A percentile compares a stretch with the other conserved stretches of the same genome.
phyloP scores from a whole-genome alignment of 2,113 vertebrate species.

The Rhizomys pruinosus region DNA sequence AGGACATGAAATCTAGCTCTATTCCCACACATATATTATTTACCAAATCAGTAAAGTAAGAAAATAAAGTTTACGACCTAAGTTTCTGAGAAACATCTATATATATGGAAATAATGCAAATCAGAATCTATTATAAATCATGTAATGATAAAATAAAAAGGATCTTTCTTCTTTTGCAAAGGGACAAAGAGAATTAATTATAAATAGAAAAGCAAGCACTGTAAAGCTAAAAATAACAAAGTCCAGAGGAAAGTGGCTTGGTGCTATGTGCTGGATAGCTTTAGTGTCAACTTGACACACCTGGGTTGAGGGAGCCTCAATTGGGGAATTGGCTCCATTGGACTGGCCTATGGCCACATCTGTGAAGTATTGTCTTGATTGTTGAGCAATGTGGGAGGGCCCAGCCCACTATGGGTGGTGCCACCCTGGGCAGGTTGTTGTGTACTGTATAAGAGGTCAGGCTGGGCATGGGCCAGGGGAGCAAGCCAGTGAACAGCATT shows the following conservation, averaged over 20 bases:
- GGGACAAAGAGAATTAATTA: constrained; percentile 24
- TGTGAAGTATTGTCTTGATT: too few species aligned
- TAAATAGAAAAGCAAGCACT: constrained; percentile 43
- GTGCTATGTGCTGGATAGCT: too few species aligned
- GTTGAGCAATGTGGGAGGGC: too few species aligned
- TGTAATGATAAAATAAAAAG: constrained; percentile 11
- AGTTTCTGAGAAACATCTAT: constrained; percentile 50
- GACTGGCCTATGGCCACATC: too few species aligned
- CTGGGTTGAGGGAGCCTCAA: too few species aligned
- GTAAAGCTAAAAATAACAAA: constrained; percentile 35
- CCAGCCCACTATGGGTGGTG: too few species aligned
- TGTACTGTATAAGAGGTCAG: too few species aligned
- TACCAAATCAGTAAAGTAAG: constrained; percentile 38
- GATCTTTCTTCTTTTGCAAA: background rate
- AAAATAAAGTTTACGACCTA: constrained; percentile 4
- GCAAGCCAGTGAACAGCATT: too few species aligned
- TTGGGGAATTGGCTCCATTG: too few species aligned
- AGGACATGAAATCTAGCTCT: background rate
- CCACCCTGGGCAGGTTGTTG: too few species aligned
- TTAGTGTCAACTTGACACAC: too few species aligned
- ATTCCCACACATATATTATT: background rate
- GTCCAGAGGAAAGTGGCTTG: background rate
- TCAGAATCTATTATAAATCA: constrained; percentile 4
- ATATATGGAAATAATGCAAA: constrained; percentile 39
- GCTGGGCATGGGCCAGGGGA: too few species aligned